Evolutionary conservation across 2,113 vertebrate species (phyloP).

Genomic region (Xiphophorus hellerii): DNA sequence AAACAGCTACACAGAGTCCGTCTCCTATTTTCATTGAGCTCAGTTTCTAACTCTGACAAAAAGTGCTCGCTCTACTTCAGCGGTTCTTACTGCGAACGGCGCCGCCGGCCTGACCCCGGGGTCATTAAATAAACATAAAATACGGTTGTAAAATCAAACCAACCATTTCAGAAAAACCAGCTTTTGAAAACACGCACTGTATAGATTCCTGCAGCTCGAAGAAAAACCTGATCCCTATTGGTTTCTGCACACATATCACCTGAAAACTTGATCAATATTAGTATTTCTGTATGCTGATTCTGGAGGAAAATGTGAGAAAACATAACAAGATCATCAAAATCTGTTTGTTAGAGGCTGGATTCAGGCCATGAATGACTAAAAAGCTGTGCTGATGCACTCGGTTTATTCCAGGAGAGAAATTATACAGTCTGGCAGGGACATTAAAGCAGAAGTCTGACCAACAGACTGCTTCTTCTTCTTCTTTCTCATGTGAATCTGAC

Average conservation of each 20-base stretch:
- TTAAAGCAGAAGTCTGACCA: neutral
- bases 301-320: neutral
- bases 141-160: neutral
- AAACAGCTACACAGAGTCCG: neutral
- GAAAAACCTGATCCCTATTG: neutral
- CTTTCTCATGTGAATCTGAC: slow-evolving; percentile 3
- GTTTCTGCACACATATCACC: neutral
- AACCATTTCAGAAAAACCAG: neutral
- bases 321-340: neutral
- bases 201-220: neutral
- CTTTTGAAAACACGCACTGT: neutral
- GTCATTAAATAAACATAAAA: slow-evolving; percentile 1
- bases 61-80: neutral
- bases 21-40: neutral
- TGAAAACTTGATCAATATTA: neutral
- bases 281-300: neutral
- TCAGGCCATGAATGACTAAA: neutral
- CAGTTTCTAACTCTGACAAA: too few species aligned
- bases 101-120: neutral
- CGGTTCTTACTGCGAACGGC: neutral
- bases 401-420: neutral
- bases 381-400: neutral
- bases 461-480: neutral
- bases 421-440: neutral
- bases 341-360: neutral